Percentiles rank a stretch among this genome's conserved stretches.
These are phyloP conservation scores for Probaryconus sp. DNA, from an alignment of 1,140 invertebrate species.

Conservation along the genomic window DNA sequence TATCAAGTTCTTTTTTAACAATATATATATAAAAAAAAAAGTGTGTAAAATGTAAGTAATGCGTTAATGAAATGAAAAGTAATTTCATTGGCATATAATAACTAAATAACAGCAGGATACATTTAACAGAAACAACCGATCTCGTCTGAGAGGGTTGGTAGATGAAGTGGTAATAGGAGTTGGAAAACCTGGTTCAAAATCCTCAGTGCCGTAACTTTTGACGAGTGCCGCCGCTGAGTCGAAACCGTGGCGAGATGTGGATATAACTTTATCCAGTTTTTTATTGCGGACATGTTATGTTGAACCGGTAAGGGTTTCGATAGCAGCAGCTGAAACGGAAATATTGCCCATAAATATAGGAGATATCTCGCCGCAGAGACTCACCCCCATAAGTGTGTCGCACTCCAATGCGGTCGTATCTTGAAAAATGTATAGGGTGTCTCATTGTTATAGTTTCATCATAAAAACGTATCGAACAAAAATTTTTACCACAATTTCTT, in stretches of 20 bases:
- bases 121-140: conserved; percentile 41
- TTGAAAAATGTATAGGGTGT: conserved; percentile 22
- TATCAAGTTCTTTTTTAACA: too few species aligned
- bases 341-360: conserved; percentile 79
- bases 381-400: conserved; percentile 33
- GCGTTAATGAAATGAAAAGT: too few species aligned
- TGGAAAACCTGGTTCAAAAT: conserved; percentile 15
- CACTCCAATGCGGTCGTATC: not conserved
- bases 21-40: too few species aligned
- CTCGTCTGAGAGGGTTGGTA: conserved; percentile 48
- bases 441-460: too few species aligned
- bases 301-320: conserved; percentile 77
- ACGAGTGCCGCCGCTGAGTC: conserved; percentile 66
- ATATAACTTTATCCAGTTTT: conserved; percentile 78
- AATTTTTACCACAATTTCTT: too few species aligned
- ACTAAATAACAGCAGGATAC: conserved; percentile 60
- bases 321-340: conserved; percentile 77
- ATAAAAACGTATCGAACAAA: too few species aligned
- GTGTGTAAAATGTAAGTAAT: too few species aligned
- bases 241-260: conserved; percentile 74
- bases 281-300: conserved; percentile 78
- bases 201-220: conserved; percentile 71
- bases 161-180: conserved; percentile 40
- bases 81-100: too few species aligned
- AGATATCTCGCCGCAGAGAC: conserved; percentile 67